Percentiles rank a stretch among this genome's conserved stretches.
Evolutionary conservation across 1,140 invertebrate species (phyloP).

Genomic region (Trichonephila inaurata): DNA sequence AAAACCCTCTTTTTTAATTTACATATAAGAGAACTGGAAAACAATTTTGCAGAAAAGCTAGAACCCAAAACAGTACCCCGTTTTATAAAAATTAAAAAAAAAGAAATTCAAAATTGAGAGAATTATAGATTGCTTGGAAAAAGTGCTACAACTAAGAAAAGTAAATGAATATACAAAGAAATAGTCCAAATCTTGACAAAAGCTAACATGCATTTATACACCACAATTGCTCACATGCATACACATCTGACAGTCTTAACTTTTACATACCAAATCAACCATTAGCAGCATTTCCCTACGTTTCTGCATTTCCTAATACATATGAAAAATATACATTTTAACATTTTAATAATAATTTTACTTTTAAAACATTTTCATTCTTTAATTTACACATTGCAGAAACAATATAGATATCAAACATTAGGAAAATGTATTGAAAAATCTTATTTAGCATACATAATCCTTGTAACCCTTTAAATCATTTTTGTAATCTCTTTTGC

Average conservation of each 20-base stretch:
- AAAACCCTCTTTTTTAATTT: not conserved
- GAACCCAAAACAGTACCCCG: not conserved
- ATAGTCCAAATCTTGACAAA: conserved; percentile 8
- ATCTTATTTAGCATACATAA: too few species aligned
- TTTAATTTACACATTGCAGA: too few species aligned
- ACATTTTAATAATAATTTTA: not conserved
- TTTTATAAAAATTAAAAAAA: not conserved
- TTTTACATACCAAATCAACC: conserved; percentile 88
- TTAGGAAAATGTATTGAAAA: too few species aligned
- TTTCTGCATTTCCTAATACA: conserved; percentile 92
- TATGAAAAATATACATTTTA: conserved; percentile 40
- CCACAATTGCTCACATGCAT: conserved; percentile 42
- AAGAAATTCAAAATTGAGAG: not conserved
- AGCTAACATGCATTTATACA: conserved; percentile 51
- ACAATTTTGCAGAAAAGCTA: not conserved
- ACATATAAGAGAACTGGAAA: not conserved
- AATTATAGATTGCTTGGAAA: conserved; percentile 36
- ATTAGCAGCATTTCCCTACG: conserved; percentile 91
- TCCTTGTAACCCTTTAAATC: too few species aligned
- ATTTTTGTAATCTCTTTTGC: too few species aligned
- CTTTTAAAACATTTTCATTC: too few species aligned
- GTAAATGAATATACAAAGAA: conserved; percentile 13
- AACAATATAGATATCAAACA: too few species aligned
- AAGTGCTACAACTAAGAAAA: conserved; percentile 72
- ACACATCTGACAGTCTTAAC: conserved; percentile 49